phyloP scores from a whole-genome alignment of 2,797 vertebrate genomes.

The Aplochiton taeniatus region DNA sequence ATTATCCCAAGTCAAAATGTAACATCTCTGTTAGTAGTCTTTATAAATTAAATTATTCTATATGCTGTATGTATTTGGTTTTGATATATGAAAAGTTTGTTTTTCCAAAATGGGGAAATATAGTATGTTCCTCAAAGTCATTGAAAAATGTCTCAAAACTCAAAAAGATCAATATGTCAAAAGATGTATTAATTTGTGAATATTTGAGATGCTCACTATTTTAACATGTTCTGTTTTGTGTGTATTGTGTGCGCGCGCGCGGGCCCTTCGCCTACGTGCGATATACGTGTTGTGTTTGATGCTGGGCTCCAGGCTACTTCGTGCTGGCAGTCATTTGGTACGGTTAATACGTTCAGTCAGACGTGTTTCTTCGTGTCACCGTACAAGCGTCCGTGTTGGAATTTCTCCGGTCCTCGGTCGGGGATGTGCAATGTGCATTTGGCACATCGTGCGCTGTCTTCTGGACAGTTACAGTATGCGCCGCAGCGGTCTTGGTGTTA shows the following conservation, averaged over 20 bases:
- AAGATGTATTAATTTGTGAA: no score
- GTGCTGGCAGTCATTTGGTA: conserved; percentile 31
- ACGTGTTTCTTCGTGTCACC: conserved; percentile 24
- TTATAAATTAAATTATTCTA: no score
- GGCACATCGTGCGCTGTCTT: conserved; percentile 54
- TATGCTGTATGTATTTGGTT: no score
- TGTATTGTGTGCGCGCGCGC: conserved; percentile 14
- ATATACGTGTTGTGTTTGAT: conserved; percentile 49
- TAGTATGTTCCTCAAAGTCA: no score
- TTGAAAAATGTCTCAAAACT: no score
- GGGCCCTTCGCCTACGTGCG: conserved; percentile 43
- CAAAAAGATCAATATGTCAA: no score
- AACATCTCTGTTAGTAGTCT: no score
- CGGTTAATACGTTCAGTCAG: conserved; percentile 14
- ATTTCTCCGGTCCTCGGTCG: conserved; percentile 57
- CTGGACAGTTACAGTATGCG: conserved; percentile 52
- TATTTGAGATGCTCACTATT: no score
- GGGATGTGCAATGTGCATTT: conserved; percentile 68
- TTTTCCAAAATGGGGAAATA: no score
- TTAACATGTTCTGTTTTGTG: neutral
- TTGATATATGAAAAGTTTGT: no score
- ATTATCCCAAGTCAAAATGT: no score
- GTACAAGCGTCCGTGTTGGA: conserved; percentile 34
- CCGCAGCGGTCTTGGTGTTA: conserved; percentile 36
- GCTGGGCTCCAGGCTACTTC: conserved; percentile 33